Conservation (phyloP, 2,888 invertebrate genomes). For the Brachyptera putata region DNA sequence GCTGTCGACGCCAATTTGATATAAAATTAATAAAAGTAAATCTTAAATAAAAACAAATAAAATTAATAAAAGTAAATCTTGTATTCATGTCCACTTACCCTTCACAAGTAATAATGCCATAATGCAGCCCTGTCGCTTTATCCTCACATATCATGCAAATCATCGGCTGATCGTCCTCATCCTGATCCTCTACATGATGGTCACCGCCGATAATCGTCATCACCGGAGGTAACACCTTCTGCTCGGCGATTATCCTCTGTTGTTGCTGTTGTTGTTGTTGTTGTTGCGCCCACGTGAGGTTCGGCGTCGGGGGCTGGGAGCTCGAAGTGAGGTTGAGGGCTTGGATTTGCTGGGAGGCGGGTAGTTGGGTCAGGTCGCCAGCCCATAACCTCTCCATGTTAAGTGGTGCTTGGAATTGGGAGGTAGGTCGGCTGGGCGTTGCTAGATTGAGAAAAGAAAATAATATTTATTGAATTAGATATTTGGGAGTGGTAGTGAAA, state of each 20-base stretch:
- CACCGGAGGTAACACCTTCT: conserved; percentile 39
- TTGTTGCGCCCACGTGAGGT: conserved; percentile 29
- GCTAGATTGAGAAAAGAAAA: too few relatives aligned
- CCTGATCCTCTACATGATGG: conserved; percentile 39
- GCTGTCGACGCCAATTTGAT: too few relatives aligned
- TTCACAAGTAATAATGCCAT: conserved; percentile 98
- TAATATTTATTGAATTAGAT: too few relatives aligned
- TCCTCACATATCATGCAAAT: conserved; percentile 99
- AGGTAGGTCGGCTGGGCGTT: neutral
- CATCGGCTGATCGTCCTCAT: conserved; percentile 89
- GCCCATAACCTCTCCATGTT: conserved; percentile 93
- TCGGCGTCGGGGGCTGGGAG: conserved; percentile 41
- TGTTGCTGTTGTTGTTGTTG: conserved; percentile 2
- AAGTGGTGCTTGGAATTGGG: conserved; percentile 54
- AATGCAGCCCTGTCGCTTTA: conserved; percentile 95
- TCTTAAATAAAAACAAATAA: neutral
- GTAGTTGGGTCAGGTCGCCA: conserved; percentile 78
- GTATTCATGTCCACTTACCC: too few relatives aligned
- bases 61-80: neutral
- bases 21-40: neutral
- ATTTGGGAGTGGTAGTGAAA: too few relatives aligned
- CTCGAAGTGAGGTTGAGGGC: conserved; percentile 60
- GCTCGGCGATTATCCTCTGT: conserved; percentile 6
- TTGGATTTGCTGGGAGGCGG: conserved; percentile 73
- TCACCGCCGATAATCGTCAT: conserved; percentile 14